phyloP scores from a whole-genome alignment of 2,113 vertebrate genomes.

The Sciurus niger region DNA sequence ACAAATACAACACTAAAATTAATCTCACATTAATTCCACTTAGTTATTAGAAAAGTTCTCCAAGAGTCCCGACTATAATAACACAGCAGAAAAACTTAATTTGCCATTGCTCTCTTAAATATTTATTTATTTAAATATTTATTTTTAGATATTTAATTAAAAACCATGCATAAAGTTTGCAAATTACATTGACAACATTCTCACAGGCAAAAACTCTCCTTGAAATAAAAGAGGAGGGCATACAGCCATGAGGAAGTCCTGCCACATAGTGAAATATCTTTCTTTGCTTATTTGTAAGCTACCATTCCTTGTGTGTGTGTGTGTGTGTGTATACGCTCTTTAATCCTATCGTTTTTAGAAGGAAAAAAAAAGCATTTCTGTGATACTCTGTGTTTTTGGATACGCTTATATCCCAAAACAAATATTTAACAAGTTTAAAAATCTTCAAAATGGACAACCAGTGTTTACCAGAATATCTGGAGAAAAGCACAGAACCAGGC shows the following conservation, averaged over 20 bases:
- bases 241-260: not conserved
- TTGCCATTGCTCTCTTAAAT: not conserved
- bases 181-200: not conserved
- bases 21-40: not conserved
- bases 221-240: not conserved
- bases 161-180: not conserved
- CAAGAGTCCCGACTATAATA: not conserved
- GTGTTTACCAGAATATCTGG: not conserved
- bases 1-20: not conserved
- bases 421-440: slow-evolving; percentile 5
- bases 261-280: not conserved
- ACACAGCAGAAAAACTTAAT: not conserved
- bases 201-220: not conserved
- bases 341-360: not conserved
- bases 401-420: not conserved
- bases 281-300: not conserved
- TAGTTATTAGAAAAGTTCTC: not conserved
- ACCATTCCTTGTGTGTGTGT: not conserved
- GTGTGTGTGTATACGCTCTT: not conserved
- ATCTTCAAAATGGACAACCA: not conserved
- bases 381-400: not conserved
- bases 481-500: not conserved
- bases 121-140: not conserved
- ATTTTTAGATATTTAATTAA: not conserved
- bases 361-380: not conserved